Evolutionary conservation across 1,140 invertebrate genomes (phyloP).

Genomic region (Aphis craccivora): DNA sequence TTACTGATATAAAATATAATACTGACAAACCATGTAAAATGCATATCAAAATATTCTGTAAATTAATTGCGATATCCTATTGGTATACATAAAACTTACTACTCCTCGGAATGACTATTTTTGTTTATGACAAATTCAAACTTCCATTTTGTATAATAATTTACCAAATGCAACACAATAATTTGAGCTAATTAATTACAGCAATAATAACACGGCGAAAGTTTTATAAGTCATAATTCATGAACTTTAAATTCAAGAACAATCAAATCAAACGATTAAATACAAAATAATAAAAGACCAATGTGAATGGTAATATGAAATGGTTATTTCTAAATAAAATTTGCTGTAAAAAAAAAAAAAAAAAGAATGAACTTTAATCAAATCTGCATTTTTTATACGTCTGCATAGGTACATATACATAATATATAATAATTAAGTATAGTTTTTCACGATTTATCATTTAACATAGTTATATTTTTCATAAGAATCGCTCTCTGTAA

Average conservation of each 20-base stretch:
- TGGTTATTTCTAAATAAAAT: background rate
- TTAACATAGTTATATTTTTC: background rate
- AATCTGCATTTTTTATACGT: background rate
- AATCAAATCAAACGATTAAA: background rate
- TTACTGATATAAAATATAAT: background rate
- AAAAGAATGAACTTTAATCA: background rate
- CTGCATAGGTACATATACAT: too few relatives aligned
- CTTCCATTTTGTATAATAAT: background rate
- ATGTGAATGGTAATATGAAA: too few relatives aligned
- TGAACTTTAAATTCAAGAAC: background rate
- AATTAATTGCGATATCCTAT: background rate
- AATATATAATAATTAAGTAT: background rate
- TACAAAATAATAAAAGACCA: background rate
- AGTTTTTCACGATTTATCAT: background rate
- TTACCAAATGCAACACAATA: background rate
- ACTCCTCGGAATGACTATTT: background rate
- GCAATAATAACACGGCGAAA: background rate
- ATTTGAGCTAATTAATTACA: background rate
- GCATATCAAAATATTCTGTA: background rate
- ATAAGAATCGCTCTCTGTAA: background rate
- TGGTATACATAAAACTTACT: background rate
- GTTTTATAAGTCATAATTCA: background rate
- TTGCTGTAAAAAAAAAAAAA: background rate
- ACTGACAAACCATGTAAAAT: background rate
- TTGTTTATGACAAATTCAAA: background rate